Evolutionary conservation across 2,113 vertebrate genomes (phyloP).

Genomic region (Cyrtonyx montezumae): DNA sequence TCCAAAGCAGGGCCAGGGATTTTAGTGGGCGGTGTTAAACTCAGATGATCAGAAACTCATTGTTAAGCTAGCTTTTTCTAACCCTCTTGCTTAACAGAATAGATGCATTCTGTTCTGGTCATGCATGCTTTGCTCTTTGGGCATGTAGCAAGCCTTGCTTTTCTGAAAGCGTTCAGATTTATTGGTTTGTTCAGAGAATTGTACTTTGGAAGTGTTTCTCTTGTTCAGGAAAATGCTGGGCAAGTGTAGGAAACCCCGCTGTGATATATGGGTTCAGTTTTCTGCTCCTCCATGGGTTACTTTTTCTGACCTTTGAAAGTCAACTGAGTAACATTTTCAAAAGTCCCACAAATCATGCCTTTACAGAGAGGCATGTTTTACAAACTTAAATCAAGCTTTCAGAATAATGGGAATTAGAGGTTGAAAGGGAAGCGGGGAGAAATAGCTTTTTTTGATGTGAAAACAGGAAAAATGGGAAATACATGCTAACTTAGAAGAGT

Average conservation of each 20-base stretch:
- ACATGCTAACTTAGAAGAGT: background rate
- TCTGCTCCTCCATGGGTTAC: background rate
- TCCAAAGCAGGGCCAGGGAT: background rate
- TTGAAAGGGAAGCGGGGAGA: background rate
- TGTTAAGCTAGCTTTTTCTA: background rate
- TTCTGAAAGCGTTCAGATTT: slow-evolving; percentile 27
- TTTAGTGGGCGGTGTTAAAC: background rate
- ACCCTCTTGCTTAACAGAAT: background rate
- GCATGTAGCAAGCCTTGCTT: background rate
- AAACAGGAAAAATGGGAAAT: background rate
- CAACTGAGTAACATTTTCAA: slow-evolving; percentile 19
- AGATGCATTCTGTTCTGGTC: background rate
- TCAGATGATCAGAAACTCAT: background rate
- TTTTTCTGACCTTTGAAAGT: slow-evolving; percentile 58
- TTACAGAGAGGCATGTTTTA: slow-evolving; percentile 9
- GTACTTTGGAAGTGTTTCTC: slow-evolving; percentile 1
- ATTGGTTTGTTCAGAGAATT: slow-evolving; percentile 6
- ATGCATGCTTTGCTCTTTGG: background rate
- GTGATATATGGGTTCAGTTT: slow-evolving; percentile 35
- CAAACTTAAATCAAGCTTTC: background rate
- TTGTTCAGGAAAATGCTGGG: slow-evolving; percentile 14
- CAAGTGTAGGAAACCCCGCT: slow-evolving; percentile 36
- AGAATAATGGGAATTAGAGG: background rate
- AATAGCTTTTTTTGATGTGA: background rate
- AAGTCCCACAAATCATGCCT: slow-evolving; percentile 46